Evolutionary conservation across 2,113 vertebrate species (phyloP).

Genomic region (Melospiza georgiana): DNA sequence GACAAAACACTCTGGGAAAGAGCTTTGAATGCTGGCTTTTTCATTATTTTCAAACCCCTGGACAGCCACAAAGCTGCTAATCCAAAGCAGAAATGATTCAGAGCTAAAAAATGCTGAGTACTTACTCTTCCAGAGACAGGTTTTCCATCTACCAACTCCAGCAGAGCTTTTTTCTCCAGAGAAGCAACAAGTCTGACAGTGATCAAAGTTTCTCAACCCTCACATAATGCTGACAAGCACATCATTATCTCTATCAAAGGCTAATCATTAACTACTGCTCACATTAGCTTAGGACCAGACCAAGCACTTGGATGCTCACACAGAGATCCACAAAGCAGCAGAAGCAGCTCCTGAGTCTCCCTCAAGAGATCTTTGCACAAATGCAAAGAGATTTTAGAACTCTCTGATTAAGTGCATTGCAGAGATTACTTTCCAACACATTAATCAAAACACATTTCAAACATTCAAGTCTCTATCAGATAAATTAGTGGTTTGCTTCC

Average conservation of each 20-base stretch:
- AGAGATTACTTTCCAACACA: neutral
- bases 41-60: neutral
- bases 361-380: neutral
- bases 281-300: neutral
- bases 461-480: neutral
- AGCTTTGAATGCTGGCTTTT: rapidly evolving
- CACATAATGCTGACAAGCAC: neutral
- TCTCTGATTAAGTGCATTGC: neutral
- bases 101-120: neutral
- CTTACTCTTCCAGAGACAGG: conserved; percentile 16
- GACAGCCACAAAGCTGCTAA: neutral
- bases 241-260: neutral
- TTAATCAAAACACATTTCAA: neutral
- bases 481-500: neutral
- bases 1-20: neutral
- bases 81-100: neutral
- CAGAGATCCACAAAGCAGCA: neutral
- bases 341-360: neutral
- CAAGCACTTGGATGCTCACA: neutral
- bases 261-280: conserved; percentile 61
- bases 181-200: neutral
- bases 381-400: neutral
- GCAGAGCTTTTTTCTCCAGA: neutral
- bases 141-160: neutral
- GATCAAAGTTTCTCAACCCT: conserved; percentile 36